Evolutionary conservation across 2,888 invertebrate species (phyloP).

Genomic region (Dione juno): DNA sequence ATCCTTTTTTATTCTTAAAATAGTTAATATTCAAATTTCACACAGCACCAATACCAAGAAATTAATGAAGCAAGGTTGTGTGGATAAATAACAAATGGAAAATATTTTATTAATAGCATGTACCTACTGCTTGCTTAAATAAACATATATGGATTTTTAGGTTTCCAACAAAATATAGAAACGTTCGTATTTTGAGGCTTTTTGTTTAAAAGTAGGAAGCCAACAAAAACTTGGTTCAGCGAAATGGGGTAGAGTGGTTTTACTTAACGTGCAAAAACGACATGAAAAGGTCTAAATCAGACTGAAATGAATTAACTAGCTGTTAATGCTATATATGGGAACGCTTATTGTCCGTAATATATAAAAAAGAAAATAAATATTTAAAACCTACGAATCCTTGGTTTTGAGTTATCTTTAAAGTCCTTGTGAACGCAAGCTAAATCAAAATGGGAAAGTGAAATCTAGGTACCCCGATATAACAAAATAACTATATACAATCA

Average conservation of each 20-base stretch:
- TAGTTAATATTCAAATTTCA: too few relatives aligned
- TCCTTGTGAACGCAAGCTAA: too few relatives aligned
- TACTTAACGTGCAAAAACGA: constrained; percentile 38
- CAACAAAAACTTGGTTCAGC: constrained; percentile 35
- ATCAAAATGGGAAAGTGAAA: too few relatives aligned
- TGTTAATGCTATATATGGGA: constrained; percentile 2
- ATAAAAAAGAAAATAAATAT: too few relatives aligned
- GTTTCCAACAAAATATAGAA: background rate
- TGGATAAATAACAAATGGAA: background rate
- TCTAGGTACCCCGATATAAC: too few relatives aligned
- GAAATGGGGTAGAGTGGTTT: constrained; percentile 37
- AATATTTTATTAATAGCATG: background rate
- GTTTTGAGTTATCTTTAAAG: too few relatives aligned
- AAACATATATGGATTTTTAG: background rate
- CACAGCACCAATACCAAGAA: too few relatives aligned
- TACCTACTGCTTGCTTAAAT: background rate
- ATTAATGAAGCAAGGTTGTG: too few relatives aligned
- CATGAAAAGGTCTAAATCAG: constrained; percentile 32
- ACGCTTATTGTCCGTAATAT: background rate
- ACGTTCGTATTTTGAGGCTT: constrained; percentile 26
- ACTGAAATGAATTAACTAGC: constrained; percentile 55
- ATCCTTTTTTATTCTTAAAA: too few relatives aligned
- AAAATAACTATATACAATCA: too few relatives aligned
- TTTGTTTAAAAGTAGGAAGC: constrained; percentile 32
- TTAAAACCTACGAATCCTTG: too few relatives aligned